Evolutionary conservation across 2,888 invertebrate genomes (phyloP), one percentile per base, ranked within the genome.

Genomic region (Macrosoma leucophasiata): DNA sequence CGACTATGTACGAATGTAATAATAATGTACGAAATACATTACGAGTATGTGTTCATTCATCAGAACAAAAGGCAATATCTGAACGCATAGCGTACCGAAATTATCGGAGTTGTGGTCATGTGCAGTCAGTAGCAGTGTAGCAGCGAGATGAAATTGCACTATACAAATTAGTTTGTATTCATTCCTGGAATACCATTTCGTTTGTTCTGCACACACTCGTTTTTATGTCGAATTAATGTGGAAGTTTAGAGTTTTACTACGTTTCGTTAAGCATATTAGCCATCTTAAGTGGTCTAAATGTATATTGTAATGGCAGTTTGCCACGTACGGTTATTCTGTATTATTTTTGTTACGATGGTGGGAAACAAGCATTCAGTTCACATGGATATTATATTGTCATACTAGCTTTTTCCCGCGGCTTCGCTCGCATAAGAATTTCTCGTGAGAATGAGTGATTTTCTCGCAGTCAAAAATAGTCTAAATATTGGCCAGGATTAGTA

Each of bases 41-140:
- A 21, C 11, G 13, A n/a, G 4, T 8, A 13, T 13, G 13, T 12
- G 14, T 7, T 13, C 14, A 23, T 22, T 11, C 11, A 19, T 11
- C 18, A 18, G 13, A 14, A 21, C 13, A 15, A 25, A 33, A 17
- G 13, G 33, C 33, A 41, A 41, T 46, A 43, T 39, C 35, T 36
- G 39, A 12, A 18, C 13, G 17, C 18, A 23, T 9, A 21, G 32
- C 31, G 36, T 30, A 26, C 41, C 32, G 38, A 44, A 42, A 45
- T 45, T 46, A 51, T 62, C 57, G 55, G 58, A 51, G 59, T 55
- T 69, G 70, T 53, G 71, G 71, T 62, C 43, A 49, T 46, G 60
- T 52, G 55, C 53, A 59, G 53, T 57, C 58, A 51, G 43, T 29
- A 44, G 52, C 50, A 49, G 47, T 46, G 52, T 39, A 46, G 57